Evolutionary conservation across 2,113 vertebrate species (phyloP), one percentile per base, ranked within the genome.

Genomic region (Eretmochelys imbricata): DNA sequence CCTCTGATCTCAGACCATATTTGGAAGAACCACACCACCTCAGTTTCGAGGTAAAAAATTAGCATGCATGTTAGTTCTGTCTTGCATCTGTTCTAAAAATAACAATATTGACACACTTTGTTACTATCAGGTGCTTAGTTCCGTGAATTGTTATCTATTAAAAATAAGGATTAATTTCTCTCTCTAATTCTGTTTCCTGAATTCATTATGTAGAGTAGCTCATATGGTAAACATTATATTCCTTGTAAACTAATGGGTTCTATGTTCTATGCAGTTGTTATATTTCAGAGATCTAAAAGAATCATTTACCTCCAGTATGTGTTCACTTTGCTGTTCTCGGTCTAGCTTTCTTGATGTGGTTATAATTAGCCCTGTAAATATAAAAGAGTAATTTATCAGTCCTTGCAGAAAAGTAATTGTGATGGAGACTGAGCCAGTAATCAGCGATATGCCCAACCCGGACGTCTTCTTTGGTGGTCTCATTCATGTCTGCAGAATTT

Each of bases 341-440:
- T 99, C 99, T 89, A 99, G 98, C 95, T 98, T 99, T 93, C 99
- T 99, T 65, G 99, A 99, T 8, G 99, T 99, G 6, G 99, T 99
- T 80, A 99, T 99, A 94, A 99, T 98, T 88, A 99, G 98, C 91
- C 99, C 99, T 99, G 97, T 16, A 91, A 96, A 97, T 3, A 7
- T 90, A 91, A 80, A 53, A 83, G 75, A 96, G 91, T 53, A 96
- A 94, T 82, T 95, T 50, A 55, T 96, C 87, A 95, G 48, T 91
- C 57, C 59, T 51, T 82, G 69, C 5, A 83, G 90, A 93, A 92
- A 91, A 96, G 92, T 55, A 89, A 90, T 54, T 8, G 85, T 72
- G 65, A 85, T 62, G 57, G 46, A 76, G 38, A 31, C 89, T 86
- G 91, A 87, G 57, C 4, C 25, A 86, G 59, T 81, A 79, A 80